Percentiles rank a stretch among this genome's conserved stretches.
phyloP scores from a whole-genome alignment of 2,113 vertebrate genomes.

The Corythornis vintsioides region DNA sequence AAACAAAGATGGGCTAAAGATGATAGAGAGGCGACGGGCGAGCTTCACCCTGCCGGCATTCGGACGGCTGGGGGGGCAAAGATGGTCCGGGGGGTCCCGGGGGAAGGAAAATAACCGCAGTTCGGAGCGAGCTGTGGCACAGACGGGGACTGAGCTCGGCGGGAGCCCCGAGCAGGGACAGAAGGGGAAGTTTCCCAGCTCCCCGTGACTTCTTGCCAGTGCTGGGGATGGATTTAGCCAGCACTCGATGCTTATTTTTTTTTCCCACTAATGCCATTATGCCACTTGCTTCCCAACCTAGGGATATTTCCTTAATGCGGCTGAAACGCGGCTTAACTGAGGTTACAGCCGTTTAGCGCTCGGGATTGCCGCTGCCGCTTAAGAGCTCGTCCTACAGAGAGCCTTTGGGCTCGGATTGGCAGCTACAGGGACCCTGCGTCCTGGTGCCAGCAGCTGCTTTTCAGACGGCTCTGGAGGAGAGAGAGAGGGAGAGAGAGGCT shows the following conservation, averaged over 20 bases:
- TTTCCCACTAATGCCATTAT: constrained; percentile 56
- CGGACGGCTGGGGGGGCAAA: neutral
- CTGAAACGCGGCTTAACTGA: constrained; percentile 52
- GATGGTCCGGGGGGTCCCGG: neutral
- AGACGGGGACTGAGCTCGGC: rapidly evolving
- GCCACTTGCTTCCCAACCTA: constrained; percentile 38
- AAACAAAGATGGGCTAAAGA: constrained; percentile 6
- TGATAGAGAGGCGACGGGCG: neutral
- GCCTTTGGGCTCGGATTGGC: constrained; percentile 44
- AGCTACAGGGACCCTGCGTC: neutral
- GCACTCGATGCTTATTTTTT: constrained; percentile 35
- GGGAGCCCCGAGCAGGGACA: neutral
- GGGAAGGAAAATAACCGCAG: neutral
- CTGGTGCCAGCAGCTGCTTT: neutral
- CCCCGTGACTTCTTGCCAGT: neutral
- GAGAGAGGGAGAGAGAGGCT: neutral
- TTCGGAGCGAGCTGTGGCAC: neutral
- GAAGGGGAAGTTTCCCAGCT: neutral
- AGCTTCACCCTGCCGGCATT: neutral
- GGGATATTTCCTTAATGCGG: constrained; percentile 60
- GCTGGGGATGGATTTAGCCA: neutral
- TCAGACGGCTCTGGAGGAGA: constrained; percentile 24
- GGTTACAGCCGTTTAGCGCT: constrained; percentile 33
- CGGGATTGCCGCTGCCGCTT: constrained; percentile 29
- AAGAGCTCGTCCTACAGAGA: constrained; percentile 28